phyloP scores from a whole-genome alignment of 2,113 vertebrate species.

The Clarias magur region DNA sequence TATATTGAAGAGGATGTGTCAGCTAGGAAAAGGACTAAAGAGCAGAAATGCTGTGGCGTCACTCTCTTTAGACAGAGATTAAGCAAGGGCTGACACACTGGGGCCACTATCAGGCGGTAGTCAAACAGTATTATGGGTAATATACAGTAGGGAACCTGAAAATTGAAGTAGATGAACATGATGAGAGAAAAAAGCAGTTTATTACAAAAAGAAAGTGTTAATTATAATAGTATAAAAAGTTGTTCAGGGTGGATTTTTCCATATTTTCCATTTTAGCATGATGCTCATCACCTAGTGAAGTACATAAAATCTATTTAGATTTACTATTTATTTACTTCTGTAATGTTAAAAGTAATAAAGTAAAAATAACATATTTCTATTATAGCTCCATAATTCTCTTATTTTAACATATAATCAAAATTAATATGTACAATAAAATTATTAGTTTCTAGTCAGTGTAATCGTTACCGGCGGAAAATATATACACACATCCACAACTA shows the following conservation, averaged over 20 bases:
- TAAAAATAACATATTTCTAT: neutral
- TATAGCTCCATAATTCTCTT: neutral
- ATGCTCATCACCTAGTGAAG: no score
- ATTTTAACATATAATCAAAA: neutral
- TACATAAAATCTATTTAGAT: neutral
- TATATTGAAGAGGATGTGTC: neutral
- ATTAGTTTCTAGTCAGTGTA: neutral
- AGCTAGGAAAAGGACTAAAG: neutral
- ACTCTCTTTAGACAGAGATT: neutral
- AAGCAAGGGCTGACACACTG: neutral
- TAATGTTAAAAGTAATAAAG: neutral
- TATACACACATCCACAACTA: neutral
- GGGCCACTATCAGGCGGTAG: no score
- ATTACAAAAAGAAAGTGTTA: neutral
- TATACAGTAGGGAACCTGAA: neutral
- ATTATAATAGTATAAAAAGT: neutral
- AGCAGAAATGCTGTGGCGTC: neutral
- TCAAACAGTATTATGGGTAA: neutral
- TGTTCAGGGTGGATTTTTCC: neutral
- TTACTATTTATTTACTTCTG: neutral
- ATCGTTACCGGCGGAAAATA: neutral
- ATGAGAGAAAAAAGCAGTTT: neutral
- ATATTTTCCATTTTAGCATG: neutral
- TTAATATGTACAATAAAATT: neutral
- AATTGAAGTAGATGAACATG: neutral